Conservation (phyloP, 2,797 vertebrate species). For the Pseudochirops corinnae region DNA sequence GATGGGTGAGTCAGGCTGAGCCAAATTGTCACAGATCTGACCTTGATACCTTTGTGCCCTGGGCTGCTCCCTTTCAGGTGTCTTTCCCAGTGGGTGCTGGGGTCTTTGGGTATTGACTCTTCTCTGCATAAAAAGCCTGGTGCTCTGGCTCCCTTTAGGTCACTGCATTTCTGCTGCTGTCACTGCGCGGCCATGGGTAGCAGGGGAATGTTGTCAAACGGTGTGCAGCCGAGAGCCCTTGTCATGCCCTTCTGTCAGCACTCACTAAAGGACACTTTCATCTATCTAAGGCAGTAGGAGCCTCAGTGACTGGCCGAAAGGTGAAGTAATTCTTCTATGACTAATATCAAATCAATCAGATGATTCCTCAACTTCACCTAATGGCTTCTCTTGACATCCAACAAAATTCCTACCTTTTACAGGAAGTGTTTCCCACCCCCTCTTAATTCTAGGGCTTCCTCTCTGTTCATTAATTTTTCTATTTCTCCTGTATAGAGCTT, state of each 20-base stretch:
- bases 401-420: neutral
- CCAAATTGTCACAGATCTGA: neutral
- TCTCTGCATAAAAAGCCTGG: neutral
- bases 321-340: neutral
- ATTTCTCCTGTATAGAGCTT: neutral
- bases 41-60: neutral
- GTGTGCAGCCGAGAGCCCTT: neutral
- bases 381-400: neutral
- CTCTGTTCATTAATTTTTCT: neutral
- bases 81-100: neutral
- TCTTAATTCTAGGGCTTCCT: neutral
- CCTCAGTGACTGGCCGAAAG: neutral
- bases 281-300: neutral
- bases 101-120: neutral
- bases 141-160: rapidly evolving
- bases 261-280: neutral
- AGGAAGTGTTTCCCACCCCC: neutral
- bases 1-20: neutral
- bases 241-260: neutral
- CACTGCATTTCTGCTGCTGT: neutral
- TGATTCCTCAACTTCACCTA: neutral
- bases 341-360: neutral
- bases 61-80: neutral
- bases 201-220: neutral
- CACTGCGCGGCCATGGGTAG: neutral